phyloP scores from a whole-genome alignment of 2,888 invertebrate genomes.

The Crocallis elinguaria region DNA sequence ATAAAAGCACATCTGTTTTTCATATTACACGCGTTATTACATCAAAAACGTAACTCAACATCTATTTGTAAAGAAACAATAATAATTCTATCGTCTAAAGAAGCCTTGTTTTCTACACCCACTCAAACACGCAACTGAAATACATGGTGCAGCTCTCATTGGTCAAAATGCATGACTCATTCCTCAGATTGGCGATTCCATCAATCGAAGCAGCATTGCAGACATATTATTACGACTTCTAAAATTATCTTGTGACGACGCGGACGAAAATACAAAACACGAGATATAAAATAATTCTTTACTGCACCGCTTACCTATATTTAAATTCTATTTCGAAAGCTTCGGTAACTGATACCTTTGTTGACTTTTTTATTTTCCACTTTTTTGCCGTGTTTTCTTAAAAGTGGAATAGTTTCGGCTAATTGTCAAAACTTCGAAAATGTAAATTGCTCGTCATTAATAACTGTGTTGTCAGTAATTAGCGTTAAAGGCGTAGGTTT shows the following conservation, averaged over 20 bases:
- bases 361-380: slow-evolving; percentile 21
- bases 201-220: slow-evolving; percentile 69
- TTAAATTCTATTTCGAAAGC: slow-evolving; percentile 27
- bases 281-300: slow-evolving; percentile 29
- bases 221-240: slow-evolving; percentile 59
- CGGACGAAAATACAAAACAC: slow-evolving; percentile 45
- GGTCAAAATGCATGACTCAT: slow-evolving; percentile 68
- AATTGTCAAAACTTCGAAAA: slow-evolving; percentile 6
- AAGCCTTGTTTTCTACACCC: slow-evolving; percentile 77
- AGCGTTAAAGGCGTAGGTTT: slow-evolving; percentile 41
- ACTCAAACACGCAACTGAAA: slow-evolving; percentile 67
- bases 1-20: neutral
- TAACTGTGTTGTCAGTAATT: slow-evolving; percentile 53
- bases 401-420: neutral
- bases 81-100: slow-evolving; percentile 69
- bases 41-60: slow-evolving; percentile 31
- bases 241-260: slow-evolving; percentile 57
- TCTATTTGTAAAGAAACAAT: slow-evolving; percentile 68
- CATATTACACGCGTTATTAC: neutral
- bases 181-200: slow-evolving; percentile 59
- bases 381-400: slow-evolving; percentile 2
- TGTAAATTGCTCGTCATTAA: slow-evolving; percentile 43
- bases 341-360: slow-evolving; percentile 36
- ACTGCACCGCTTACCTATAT: slow-evolving; percentile 37
- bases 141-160: slow-evolving; percentile 59